These are phyloP conservation scores for Drosophila arawakana DNA, from an alignment of 1,140 invertebrate species.

Conservation along the genomic window DNA sequence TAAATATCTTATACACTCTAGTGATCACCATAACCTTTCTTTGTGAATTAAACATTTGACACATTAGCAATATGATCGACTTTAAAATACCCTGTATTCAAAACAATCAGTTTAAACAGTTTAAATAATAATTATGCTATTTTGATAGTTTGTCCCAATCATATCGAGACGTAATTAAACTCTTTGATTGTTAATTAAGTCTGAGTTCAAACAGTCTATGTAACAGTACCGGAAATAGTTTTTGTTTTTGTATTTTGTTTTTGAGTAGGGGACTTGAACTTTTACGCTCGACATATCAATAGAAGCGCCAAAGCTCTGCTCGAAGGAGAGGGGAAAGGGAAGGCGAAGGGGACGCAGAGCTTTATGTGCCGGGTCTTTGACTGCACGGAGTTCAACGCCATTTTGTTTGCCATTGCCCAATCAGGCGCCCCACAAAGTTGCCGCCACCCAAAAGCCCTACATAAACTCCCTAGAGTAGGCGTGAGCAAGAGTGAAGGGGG, in stretches of 20 bases:
- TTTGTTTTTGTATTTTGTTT: conserved; percentile 40
- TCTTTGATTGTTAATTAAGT: background rate
- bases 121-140: no score
- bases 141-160: no score
- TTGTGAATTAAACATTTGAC: no score
- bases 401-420: conserved; percentile 65
- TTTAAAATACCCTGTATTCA: no score
- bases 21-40: no score
- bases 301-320: conserved; percentile 33
- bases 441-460: conserved; percentile 19
- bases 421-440: conserved; percentile 46
- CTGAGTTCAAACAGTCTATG: background rate
- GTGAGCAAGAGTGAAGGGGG: background rate
- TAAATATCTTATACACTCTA: no score
- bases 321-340: conserved; percentile 7
- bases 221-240: background rate
- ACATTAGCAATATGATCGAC: no score
- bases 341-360: conserved; percentile 9
- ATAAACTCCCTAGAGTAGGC: background rate
- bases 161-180: no score
- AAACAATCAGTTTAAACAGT: no score
- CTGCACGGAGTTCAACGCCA: conserved; percentile 68
- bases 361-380: conserved; percentile 39
- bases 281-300: conserved; percentile 70
- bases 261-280: conserved; percentile 67